phyloP scores from a whole-genome alignment of 2,888 invertebrate species.

The Andrena minutula region DNA sequence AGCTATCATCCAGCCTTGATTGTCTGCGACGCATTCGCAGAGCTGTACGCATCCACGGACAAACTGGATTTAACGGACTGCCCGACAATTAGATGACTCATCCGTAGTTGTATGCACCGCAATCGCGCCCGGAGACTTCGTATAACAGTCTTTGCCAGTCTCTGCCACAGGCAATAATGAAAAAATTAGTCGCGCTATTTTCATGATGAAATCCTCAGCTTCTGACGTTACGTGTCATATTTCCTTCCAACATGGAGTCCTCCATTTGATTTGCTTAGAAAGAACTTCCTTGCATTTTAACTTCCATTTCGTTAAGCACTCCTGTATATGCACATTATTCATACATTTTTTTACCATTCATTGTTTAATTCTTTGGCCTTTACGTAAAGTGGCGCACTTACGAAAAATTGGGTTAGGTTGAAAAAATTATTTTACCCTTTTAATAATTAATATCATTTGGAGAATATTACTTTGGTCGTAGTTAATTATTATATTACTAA shows the following conservation, averaged over 20 bases:
- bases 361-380: no score
- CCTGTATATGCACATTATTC: no score
- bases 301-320: neutral
- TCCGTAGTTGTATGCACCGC: conserved; percentile 19
- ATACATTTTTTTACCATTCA: no score
- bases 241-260: neutral
- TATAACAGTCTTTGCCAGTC: neutral
- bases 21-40: conserved; percentile 47
- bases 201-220: neutral
- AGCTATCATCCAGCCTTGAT: conserved; percentile 40
- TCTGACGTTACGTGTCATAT: neutral
- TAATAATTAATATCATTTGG: no score
- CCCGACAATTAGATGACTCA: conserved; percentile 45
- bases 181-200: neutral
- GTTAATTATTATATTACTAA: no score
- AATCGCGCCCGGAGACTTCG: conserved; percentile 11
- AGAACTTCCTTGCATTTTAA: neutral
- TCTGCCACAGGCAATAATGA: neutral
- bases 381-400: no score
- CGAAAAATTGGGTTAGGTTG: no score
- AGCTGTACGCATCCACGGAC: conserved; percentile 1
- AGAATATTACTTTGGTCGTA: no score
- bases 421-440: no score
- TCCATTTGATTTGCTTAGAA: neutral
- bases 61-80: conserved; percentile 7